Evolutionary conservation across 2,888 invertebrate genomes (phyloP).

Genomic region (Drosophila prolongata): DNA sequence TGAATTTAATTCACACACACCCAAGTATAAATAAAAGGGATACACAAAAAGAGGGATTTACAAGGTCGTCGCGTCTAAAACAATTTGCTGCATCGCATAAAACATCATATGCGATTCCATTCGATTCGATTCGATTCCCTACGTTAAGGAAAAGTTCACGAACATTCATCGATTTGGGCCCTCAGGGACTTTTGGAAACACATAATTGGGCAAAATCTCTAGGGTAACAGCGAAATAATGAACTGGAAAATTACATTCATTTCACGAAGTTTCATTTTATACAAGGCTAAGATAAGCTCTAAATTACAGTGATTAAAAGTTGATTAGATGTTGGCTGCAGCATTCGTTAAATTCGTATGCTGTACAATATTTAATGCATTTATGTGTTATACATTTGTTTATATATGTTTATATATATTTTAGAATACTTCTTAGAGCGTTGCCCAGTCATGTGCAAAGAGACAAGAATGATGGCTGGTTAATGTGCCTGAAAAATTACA

Average conservation of each 20-base stretch:
- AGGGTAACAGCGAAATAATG: neutral
- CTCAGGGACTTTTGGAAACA: neutral
- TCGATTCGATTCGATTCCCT: conserved; percentile 6
- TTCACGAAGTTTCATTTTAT: neutral
- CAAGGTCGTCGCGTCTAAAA: conserved; percentile 40
- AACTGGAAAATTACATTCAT: neutral
- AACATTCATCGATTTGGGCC: neutral
- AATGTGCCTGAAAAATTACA: neutral
- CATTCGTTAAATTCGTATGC: too few relatives aligned
- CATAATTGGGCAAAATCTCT: neutral
- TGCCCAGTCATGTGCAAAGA: too few relatives aligned
- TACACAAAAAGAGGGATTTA: conserved; percentile 1
- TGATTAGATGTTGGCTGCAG: too few relatives aligned
- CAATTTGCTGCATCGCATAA: conserved; percentile 41
- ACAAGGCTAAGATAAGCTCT: neutral
- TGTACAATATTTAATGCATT: too few relatives aligned
- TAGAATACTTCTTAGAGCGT: too few relatives aligned
- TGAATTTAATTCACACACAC: conserved; percentile 49
- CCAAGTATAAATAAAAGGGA: neutral
- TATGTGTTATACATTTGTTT: too few relatives aligned
- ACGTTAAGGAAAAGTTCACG: neutral
- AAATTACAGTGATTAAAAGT: too few relatives aligned
- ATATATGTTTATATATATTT: too few relatives aligned
- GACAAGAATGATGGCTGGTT: neutral
- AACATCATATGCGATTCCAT: conserved; percentile 4